These are phyloP conservation scores for Cyanistes caeruleus DNA, from an alignment of 2,113 vertebrate genomes.

Conservation along the genomic window DNA sequence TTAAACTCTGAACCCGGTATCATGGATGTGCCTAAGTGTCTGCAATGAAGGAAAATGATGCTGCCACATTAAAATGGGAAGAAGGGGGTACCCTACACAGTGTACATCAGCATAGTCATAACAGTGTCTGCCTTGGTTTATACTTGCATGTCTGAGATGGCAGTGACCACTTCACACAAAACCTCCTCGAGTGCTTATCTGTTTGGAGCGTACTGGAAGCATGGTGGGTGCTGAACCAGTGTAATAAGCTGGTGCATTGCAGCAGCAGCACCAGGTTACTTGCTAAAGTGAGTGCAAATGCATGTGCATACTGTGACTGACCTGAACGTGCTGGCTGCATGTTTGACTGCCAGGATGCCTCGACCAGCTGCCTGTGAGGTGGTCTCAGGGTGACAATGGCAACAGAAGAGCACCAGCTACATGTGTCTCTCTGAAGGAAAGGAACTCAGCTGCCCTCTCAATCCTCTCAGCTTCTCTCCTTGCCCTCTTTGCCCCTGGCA, in stretches of 20 bases:
- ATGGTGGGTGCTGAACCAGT: neutral
- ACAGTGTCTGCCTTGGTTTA: neutral
- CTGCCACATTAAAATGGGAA: neutral
- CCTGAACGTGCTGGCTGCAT: neutral
- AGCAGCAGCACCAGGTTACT: neutral
- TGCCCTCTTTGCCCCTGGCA: neutral
- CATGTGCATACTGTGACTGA: rapidly evolving
- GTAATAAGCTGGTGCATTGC: rapidly evolving
- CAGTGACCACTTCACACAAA: neutral
- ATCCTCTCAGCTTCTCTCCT: neutral
- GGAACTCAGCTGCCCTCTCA: neutral
- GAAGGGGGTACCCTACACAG: neutral
- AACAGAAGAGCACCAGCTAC: neutral
- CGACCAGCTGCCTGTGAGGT: rapidly evolving
- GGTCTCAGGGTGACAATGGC: neutral
- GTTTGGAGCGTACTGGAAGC: neutral
- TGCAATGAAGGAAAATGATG: neutral
- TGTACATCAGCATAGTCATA: neutral
- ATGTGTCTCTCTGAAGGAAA: neutral
- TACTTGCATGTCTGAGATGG: neutral
- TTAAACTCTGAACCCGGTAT: neutral
- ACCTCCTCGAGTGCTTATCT: neutral
- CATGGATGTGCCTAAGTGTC: neutral
- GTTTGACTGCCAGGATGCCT: neutral
- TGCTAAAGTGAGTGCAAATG: neutral